Evolutionary conservation across 30 jellyfish, hydroid and myxozoan species (phyloP), one percentile per base, ranked within the genome.

Genomic region (Clytia hemisphaerica): DNA sequence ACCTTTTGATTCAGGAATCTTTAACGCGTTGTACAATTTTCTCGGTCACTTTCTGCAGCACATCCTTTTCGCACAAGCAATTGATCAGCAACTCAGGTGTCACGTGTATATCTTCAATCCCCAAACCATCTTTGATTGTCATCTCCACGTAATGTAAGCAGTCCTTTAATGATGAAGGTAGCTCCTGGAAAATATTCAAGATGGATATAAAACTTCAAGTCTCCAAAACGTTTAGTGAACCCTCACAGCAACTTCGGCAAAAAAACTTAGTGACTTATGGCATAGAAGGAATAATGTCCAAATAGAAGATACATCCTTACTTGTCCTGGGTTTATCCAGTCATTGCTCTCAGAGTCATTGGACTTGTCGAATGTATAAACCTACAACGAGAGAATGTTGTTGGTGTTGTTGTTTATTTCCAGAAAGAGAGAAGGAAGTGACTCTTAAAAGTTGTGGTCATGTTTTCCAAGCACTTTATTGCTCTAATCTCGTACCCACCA

Each of bases 281-380:
- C 24, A 51, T 0, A 16, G 14, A 22, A 0, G 24, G 18, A 51
- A 51, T 10, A 14, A 51, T 51, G 16, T 0, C 24, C 31, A 51
- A 51, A 51, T 16, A 16, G 24, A 22, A 1, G 24, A 51, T 12
- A 12, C 38, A 57, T 7, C 46, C 33, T 18, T 19, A 73, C 94
- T 84, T 82, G 83, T 6, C 61, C 59, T 18, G 96, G 96, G 35
- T 86, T 86, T 29, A 86, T 61, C 96, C 96, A 86, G 3, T 63
- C 1, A 15, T 28, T 24, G 38, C n/a, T 16, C 12, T 68, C 37
- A 1, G 36, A 55, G 4, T 45, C 46, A 35, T 86, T 92, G 16
- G 69, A 40, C 33, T 66, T 57, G 58, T 78, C 79, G 59, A 86
- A 42, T 33, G 92, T 45, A 40, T 61, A 73, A 30, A 86, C 83